Percentiles rank a stretch among this genome's conserved stretches.
phyloP scores from a whole-genome alignment of 2,888 invertebrate genomes.

The Plebejus melissa region DNA sequence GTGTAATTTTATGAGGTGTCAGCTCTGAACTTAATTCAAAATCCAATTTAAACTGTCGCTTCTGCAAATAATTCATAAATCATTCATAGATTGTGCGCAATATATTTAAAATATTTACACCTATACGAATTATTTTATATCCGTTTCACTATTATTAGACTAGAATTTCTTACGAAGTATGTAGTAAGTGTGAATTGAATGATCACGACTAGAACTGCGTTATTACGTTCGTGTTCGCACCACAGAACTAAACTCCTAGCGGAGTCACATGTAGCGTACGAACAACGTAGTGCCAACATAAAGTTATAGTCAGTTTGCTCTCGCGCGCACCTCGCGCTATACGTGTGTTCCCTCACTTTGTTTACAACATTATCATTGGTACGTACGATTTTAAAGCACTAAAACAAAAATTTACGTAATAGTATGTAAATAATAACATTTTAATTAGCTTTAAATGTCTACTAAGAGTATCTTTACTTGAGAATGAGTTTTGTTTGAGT shows the following conservation, averaged over 20 bases:
- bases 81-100: background rate
- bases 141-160: background rate
- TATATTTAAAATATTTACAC: background rate
- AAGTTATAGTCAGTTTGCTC: conserved; percentile 52
- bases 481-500: background rate
- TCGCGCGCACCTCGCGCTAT: conserved; percentile 61
- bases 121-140: background rate
- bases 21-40: background rate
- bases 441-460: background rate
- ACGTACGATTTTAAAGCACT: conserved; percentile 44
- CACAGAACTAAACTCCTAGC: too few species aligned
- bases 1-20: background rate
- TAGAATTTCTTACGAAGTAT: background rate
- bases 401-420: background rate
- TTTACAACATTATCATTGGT: conserved; percentile 54
- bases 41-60: background rate
- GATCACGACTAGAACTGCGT: conserved; percentile 46
- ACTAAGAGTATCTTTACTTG: background rate
- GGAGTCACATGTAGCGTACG: conserved; percentile 58
- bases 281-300: conserved; percentile 47
- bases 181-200: conserved; percentile 47
- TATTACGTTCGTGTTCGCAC: conserved; percentile 34
- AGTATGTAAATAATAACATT: background rate
- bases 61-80: background rate
- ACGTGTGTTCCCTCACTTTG: conserved; percentile 49